Evolutionary conservation across 2,888 invertebrate species (phyloP).

Genomic region (Lycocerus yunnanus): DNA sequence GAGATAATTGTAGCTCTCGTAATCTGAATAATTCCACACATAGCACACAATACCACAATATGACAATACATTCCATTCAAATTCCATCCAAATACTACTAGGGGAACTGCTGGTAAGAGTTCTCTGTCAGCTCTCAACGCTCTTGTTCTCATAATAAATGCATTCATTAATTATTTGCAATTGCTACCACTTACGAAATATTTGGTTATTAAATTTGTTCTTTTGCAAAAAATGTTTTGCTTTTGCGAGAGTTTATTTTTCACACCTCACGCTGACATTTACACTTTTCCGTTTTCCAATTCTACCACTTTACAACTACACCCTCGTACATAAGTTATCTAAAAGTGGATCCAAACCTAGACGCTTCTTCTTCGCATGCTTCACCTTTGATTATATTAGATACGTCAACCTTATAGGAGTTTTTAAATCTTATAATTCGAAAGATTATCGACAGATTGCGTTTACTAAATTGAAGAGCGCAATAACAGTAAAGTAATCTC

Average conservation of each 20-base stretch:
- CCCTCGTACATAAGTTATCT: background rate
- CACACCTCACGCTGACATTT: background rate
- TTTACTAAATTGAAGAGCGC: too few species aligned
- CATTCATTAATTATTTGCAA: background rate
- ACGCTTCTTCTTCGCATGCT: too few species aligned
- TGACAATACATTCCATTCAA: background rate
- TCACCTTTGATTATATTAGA: too few species aligned
- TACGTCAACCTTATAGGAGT: too few species aligned
- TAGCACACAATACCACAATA: background rate
- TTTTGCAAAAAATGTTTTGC: background rate
- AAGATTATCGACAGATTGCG: too few species aligned
- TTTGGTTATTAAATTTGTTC: background rate
- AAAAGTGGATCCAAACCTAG: background rate
- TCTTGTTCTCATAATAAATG: background rate
- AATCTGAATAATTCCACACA: background rate
- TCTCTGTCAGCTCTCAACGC: background rate
- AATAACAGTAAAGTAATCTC: too few species aligned
- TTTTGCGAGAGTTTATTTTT: background rate
- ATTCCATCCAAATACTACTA: background rate
- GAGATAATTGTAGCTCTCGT: background rate
- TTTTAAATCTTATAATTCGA: too few species aligned
- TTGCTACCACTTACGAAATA: background rate
- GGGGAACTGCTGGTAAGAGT: background rate
- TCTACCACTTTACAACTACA: background rate
- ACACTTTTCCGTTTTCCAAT: background rate